Percentiles rank a stretch among this genome's conserved stretches.
These are phyloP conservation scores for Hippoglossus hippoglossus DNA, from an alignment of 2,797 vertebrate genomes.

Conservation along the genomic window DNA sequence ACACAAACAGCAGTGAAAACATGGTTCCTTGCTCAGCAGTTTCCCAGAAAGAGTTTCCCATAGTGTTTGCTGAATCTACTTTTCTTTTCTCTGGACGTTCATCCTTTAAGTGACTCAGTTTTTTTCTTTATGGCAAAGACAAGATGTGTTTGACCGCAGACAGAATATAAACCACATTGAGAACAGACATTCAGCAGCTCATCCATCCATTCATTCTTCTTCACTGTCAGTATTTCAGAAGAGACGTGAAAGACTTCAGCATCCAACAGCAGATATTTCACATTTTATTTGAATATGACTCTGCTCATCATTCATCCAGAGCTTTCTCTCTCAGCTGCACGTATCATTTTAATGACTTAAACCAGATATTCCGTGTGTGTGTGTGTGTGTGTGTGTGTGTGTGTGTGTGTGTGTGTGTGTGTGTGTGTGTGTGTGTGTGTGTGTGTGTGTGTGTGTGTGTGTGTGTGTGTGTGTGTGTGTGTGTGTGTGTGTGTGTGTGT, in stretches of 20 bases:
- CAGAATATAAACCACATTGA: constrained; percentile 13
- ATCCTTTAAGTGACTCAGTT: not conserved
- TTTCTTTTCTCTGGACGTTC: constrained; percentile 4
- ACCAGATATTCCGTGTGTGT: not conserved
- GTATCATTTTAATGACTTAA: constrained; percentile 11
- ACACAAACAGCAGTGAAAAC: too few relatives aligned
- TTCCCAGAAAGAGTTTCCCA: constrained; percentile 1
- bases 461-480: constrained; percentile 33
- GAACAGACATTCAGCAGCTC: too few relatives aligned
- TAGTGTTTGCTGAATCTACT: constrained; percentile 9
- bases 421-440: constrained; percentile 26
- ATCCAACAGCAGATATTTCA: constrained; percentile 37
- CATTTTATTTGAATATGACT: constrained; percentile 28
- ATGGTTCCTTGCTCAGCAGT: too few relatives aligned
- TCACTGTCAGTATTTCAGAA: constrained; percentile 10
- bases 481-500: constrained; percentile 19
- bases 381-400: constrained; percentile 24
- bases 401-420: constrained; percentile 33
- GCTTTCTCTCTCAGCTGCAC: not conserved
- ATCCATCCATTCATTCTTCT: constrained; percentile 19
- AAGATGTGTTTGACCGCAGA: not conserved
- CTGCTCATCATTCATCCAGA: constrained; percentile 33
- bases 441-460: constrained; percentile 30
- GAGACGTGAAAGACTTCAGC: not conserved
- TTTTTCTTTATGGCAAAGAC: constrained; percentile 2